These are phyloP conservation scores for Astropecten irregularis DNA, from an alignment of 53 echinoderm and acorn worm species.

Conservation along the genomic window DNA sequence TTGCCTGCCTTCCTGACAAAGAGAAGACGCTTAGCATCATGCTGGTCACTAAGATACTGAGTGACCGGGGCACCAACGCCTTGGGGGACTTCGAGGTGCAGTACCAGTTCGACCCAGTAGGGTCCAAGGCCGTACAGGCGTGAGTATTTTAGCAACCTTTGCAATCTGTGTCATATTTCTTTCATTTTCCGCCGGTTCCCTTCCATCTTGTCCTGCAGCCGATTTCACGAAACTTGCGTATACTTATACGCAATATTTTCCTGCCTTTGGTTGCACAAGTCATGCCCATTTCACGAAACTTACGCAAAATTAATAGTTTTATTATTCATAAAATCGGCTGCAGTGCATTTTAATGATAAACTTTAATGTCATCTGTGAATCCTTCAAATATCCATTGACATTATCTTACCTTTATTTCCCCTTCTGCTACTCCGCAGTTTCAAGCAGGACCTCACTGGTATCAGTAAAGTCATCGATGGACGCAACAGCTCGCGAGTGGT, in stretches of 20 bases:
- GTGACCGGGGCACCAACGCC: slow-evolving; percentile 81
- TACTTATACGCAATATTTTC: no score
- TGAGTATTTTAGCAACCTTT: slow-evolving; percentile 14
- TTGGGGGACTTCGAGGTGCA: slow-evolving; percentile 84
- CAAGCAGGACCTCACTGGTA: slow-evolving; percentile 37
- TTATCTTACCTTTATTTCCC: background rate
- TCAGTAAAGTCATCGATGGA: slow-evolving; percentile 57
- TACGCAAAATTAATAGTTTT: no score
- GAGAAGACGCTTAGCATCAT: slow-evolving; percentile 72
- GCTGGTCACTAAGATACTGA: slow-evolving; percentile 75
- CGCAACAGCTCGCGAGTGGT: slow-evolving; percentile 32
- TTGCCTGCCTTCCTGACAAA: slow-evolving; percentile 65
- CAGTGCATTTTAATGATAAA: no score
- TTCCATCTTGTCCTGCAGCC: no score
- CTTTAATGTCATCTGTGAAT: no score
- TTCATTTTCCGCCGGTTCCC: no score
- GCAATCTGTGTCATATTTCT: background rate
- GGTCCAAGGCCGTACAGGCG: slow-evolving; percentile 57
- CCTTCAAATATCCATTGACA: no score
- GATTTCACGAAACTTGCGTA: no score
- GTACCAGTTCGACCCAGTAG: slow-evolving; percentile 69
- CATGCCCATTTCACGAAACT: no score
- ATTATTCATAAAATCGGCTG: no score
- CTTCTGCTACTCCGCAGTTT: slow-evolving; percentile 44
- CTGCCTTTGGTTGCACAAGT: no score